phyloP scores from a whole-genome alignment of 2,113 vertebrate species.

The Petromus typicus region DNA sequence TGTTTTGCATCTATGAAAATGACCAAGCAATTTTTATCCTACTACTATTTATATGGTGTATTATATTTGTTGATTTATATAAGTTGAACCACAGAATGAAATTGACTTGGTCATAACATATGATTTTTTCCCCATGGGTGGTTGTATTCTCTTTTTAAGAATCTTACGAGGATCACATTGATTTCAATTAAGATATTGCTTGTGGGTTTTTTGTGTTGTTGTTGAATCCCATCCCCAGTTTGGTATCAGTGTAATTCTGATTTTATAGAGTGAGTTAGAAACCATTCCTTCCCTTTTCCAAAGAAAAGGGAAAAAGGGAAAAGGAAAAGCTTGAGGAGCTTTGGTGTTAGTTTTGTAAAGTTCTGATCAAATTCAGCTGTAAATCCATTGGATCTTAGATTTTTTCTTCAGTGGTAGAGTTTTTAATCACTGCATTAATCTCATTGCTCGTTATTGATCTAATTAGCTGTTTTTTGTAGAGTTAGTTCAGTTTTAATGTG shows the following conservation, averaged over 20 bases:
- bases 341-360: not conserved
- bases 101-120: not conserved
- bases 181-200: not conserved
- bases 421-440: not conserved
- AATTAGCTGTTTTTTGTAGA: not conserved
- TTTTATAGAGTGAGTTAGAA: not conserved
- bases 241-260: not conserved
- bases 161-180: not conserved
- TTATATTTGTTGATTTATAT: not conserved
- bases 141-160: not conserved
- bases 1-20: not conserved
- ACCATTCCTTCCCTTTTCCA: not conserved
- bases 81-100: not conserved
- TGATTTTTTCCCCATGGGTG: not conserved
- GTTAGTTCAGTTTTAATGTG: not conserved
- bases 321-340: not conserved
- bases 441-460: not conserved
- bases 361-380: not conserved
- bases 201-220: not conserved
- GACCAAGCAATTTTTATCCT: not conserved
- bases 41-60: not conserved
- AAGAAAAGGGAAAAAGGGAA: too few relatives aligned
- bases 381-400: not conserved
- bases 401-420: not conserved
- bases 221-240: not conserved